Base-by-base conservation (phyloP, 2,888 invertebrate species). In the Linnaemya tessellans region DNA sequence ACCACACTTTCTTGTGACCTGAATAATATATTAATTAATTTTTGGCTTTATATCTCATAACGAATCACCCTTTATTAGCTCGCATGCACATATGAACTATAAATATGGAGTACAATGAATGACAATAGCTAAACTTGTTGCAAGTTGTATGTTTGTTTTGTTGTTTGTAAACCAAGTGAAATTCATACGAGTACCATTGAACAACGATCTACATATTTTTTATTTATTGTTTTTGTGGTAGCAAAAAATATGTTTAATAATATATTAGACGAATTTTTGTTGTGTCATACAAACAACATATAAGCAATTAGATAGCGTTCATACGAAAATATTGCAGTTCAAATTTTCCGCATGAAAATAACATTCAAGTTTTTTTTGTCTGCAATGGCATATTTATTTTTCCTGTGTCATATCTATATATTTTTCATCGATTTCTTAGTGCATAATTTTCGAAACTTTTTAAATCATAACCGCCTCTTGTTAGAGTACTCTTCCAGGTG, bases 21-120 rank as follows among this genome's bases (percentile, higher is more conserved):
- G 41, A 41, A 41, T 41, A 41, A 41, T 41, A 2, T 11, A 41
- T 41, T 7, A 11, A 54, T 11, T 15, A n/a, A n/a, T n/a, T n/a
- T n/a, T n/a, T n/a, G n/a, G n/a, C n/a, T n/a, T n/a, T n/a, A n/a
- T 9, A 10, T 7, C 41, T 22, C 15, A 64, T 0, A 22, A 11
- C 13, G 15, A 20, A 22, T 8, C 41, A 64, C 64, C 22, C 30
- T 8, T 43, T 41, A 11, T 5, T 5, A 20, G 51, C 18, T 70
- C n/a, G 15, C 56, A 46, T 43, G 20, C 22, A n/a, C 7, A 46
- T 60, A 38, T 30, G 2, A 25, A 30, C 54, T 30, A 46, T 51
- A n/a, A 56, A 22, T 58, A 62, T 78, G 30, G 43, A 67, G 49
- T 65, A 67, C 41, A 77, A 64, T 64, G 46, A 77, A 64, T 64